Evolutionary conservation across 2,113 vertebrate species (phyloP).

Genomic region (Gymnogyps californianus): DNA sequence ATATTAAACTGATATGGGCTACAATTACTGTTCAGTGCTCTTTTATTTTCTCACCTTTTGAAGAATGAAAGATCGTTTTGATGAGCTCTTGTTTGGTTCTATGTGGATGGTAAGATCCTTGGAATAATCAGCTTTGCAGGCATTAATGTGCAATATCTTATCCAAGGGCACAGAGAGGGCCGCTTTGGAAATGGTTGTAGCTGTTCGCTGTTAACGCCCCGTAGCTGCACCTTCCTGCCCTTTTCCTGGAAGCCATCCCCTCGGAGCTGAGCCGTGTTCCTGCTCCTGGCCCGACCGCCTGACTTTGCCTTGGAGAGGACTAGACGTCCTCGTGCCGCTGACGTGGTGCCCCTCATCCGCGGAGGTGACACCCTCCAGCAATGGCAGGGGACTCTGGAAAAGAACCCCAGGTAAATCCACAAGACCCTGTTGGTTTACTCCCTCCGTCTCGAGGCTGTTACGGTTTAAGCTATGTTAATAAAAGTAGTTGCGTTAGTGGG

Average conservation of each 20-base stretch:
- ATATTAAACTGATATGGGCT: conserved; percentile 57
- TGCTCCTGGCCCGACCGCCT: fast-evolving
- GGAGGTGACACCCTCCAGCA: background rate
- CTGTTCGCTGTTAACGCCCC: background rate
- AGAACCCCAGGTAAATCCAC: background rate
- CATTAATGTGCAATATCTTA: background rate
- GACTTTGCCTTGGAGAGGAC: background rate
- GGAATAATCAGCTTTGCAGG: background rate
- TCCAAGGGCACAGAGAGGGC: background rate
- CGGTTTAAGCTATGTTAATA: fast-evolving
- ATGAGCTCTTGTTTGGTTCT: background rate
- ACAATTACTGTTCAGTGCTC: background rate
- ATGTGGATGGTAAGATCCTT: background rate
- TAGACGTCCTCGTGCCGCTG: fast-evolving
- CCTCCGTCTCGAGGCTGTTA: background rate
- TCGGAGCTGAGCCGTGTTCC: background rate
- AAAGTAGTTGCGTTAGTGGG: background rate
- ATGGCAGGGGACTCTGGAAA: background rate
- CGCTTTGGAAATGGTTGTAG: background rate
- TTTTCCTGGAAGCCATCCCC: background rate
- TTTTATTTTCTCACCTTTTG: background rate
- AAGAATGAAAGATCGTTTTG: background rate
- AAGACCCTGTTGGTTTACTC: background rate
- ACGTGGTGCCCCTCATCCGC: background rate
- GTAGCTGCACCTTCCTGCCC: background rate